A percentile compares a stretch with the other conserved stretches of the same genome.
Evolutionary conservation across 2,797 vertebrate species (phyloP).

Genomic region (Hydrophis major): DNA sequence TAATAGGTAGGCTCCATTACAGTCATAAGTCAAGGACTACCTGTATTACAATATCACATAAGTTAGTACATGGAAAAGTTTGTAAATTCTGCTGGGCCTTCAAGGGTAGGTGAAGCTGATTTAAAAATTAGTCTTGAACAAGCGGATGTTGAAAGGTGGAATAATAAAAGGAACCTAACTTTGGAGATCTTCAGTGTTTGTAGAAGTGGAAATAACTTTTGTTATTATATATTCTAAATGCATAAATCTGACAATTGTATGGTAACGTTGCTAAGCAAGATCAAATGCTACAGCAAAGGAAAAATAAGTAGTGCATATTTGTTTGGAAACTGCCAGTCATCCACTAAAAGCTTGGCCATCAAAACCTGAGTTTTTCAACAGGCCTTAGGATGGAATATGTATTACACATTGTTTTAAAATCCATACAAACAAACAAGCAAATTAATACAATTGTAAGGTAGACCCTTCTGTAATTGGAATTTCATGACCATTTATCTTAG

Average conservation of each 20-base stretch:
- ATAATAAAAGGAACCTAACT: background rate
- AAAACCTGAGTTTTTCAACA: background rate
- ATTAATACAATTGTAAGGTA: background rate
- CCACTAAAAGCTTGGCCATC: background rate
- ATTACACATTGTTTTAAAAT: background rate
- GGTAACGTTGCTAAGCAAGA: background rate
- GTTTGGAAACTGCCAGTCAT: background rate
- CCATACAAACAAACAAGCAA: background rate
- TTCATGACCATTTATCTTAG: background rate
- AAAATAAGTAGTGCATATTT: background rate
- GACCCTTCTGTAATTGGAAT: background rate
- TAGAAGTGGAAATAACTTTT: background rate
- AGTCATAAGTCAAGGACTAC: background rate
- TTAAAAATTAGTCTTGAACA: background rate
- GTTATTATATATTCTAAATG: background rate
- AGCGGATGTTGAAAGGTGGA: background rate
- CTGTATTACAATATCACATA: background rate
- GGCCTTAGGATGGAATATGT: background rate
- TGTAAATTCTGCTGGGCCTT: background rate
- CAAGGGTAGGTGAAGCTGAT: background rate
- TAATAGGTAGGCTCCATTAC: background rate
- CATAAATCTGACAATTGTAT: background rate
- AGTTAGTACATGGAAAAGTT: background rate
- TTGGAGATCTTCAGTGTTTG: background rate
- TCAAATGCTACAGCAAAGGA: background rate